phyloP scores from a whole-genome alignment of 2,888 invertebrate genomes.

The Parelbella ahira region DNA sequence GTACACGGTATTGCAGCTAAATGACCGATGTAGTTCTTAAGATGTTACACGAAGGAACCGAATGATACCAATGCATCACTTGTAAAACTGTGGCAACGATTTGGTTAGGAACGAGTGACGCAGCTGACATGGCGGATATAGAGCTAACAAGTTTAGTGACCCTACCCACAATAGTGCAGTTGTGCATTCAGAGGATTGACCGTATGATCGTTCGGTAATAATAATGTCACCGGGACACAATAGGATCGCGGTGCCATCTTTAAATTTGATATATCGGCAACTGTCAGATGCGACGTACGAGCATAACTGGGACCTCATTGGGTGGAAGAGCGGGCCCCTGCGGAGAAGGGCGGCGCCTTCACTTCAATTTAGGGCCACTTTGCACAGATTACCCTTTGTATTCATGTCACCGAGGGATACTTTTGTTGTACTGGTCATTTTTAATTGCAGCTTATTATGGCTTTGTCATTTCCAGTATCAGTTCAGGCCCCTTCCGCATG shows the following conservation, averaged over 20 bases:
- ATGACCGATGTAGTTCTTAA: too few relatives aligned
- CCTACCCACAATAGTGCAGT: slow-evolving; percentile 1
- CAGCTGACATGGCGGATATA: too few relatives aligned
- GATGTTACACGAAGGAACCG: too few relatives aligned
- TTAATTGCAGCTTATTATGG: slow-evolving; percentile 57
- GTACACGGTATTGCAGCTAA: too few relatives aligned
- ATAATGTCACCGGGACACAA: slow-evolving; percentile 31
- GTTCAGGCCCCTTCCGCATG: background rate
- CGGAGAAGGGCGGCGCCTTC: slow-evolving; percentile 49
- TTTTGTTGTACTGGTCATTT: slow-evolving; percentile 67
- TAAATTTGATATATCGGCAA: slow-evolving; percentile 46
- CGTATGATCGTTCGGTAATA: slow-evolving; percentile 29
- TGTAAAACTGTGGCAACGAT: too few relatives aligned
- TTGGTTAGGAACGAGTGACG: too few relatives aligned
- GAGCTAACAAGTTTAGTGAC: slow-evolving; percentile 3
- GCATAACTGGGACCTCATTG: slow-evolving; percentile 46
- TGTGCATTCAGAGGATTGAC: slow-evolving; percentile 2
- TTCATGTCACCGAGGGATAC: slow-evolving; percentile 69
- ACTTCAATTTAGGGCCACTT: slow-evolving; percentile 65
- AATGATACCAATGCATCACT: too few relatives aligned
- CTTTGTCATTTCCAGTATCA: slow-evolving; percentile 30
- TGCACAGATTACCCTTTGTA: slow-evolving; percentile 77
- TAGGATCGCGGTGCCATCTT: slow-evolving; percentile 61
- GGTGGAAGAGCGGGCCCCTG: slow-evolving; percentile 36
- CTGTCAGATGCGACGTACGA: slow-evolving; percentile 50